phyloP scores from a whole-genome alignment of 2,113 vertebrate genomes.

The Dinomys branickii region DNA sequence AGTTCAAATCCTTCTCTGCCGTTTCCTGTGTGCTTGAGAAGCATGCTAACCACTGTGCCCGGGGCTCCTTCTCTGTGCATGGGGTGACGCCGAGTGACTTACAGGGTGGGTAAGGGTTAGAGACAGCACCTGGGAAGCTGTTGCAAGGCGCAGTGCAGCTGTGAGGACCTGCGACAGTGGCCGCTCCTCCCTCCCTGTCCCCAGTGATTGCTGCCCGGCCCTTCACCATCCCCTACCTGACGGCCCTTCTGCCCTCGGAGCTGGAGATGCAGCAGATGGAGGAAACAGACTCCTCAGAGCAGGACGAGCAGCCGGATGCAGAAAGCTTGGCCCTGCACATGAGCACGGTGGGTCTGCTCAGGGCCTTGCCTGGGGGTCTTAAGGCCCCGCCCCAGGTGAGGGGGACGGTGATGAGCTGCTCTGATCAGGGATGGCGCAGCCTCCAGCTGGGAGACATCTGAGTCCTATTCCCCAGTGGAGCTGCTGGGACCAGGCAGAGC shows the following conservation, averaged over 20 bases:
- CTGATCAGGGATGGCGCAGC: not conserved
- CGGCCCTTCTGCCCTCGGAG: conserved; percentile 96
- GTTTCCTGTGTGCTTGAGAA: not conserved
- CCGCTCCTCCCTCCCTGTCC: not conserved
- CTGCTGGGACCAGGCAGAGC: not conserved
- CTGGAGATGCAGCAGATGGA: conserved; percentile 97
- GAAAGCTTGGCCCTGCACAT: conserved; percentile 92
- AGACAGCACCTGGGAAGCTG: not conserved
- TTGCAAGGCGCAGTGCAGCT: not conserved
- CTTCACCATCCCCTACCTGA: conserved; percentile 94
- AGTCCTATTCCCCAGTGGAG: not conserved
- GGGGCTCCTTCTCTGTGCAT: not conserved
- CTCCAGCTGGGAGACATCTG: not conserved
- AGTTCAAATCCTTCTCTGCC: not conserved
- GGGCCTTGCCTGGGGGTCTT: not conserved
- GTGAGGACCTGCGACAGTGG: not conserved
- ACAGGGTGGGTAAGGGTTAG: not conserved
- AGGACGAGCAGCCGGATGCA: conserved; percentile 97
- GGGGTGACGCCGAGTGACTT: no score
- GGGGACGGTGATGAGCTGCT: not conserved
- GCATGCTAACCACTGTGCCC: not conserved
- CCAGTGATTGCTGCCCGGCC: conserved; percentile 96
- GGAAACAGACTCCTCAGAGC: conserved; percentile 97
- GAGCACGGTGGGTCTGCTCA: conserved; percentile 84
- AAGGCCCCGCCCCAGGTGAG: no score